Conservation (phyloP, 2,888 invertebrate genomes). For the Girardia tigrina region DNA sequence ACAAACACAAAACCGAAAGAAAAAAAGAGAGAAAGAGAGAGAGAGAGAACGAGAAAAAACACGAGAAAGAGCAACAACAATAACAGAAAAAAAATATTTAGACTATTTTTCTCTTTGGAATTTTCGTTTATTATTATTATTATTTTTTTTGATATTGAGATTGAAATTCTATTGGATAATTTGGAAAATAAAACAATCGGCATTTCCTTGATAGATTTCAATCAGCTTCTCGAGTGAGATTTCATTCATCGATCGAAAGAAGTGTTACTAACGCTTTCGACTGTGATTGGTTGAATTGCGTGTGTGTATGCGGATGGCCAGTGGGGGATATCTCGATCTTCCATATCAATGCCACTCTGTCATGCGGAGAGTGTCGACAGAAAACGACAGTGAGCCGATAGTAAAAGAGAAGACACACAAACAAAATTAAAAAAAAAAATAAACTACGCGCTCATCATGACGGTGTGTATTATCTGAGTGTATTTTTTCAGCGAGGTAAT, state of each 20-base stretch:
- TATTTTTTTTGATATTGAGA: background rate
- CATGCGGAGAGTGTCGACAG: background rate
- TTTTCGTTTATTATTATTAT: too few relatives aligned
- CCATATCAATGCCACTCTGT: background rate
- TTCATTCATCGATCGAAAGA: slow-evolving; percentile 23
- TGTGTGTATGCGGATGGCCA: background rate
- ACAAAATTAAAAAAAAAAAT: too few relatives aligned
- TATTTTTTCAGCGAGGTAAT: background rate
- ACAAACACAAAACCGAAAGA: too few relatives aligned
- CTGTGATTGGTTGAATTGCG: slow-evolving; percentile 13
- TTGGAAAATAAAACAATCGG: background rate
- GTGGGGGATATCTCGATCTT: background rate
- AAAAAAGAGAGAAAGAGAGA: too few relatives aligned
- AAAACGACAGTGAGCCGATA: slow-evolving; percentile 13
- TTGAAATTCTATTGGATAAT: slow-evolving; percentile 5
- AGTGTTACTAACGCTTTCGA: slow-evolving; percentile 15
- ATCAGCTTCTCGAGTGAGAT: slow-evolving; percentile 5
- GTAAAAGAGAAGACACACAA: too few relatives aligned
- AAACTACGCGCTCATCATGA: slow-evolving; percentile 1
- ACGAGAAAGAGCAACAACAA: too few relatives aligned
- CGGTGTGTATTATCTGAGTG: slow-evolving; percentile 5
- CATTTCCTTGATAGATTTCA: slow-evolving; percentile 23
- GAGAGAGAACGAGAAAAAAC: too few relatives aligned
- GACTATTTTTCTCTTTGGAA: too few relatives aligned
- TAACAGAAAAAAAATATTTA: too few relatives aligned